Conservation (phyloP, 2,888 invertebrate genomes). For the Parapristionchus giblindavisi region DNA sequence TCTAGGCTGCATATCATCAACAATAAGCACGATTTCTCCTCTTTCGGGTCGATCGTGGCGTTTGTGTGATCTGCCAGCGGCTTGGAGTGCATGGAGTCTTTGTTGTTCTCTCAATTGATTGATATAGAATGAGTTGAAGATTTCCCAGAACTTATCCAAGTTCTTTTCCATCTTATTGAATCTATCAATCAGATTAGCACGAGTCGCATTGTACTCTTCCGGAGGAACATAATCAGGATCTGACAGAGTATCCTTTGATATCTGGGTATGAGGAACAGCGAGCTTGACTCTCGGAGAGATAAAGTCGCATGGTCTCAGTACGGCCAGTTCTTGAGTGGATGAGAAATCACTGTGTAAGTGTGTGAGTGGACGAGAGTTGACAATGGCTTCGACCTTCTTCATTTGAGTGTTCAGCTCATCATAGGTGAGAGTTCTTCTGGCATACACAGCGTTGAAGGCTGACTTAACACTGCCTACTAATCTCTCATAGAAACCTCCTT, state of each 20-base stretch:
- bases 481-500: constrained; percentile 40
- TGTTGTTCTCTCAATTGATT: constrained; percentile 10
- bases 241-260: background rate
- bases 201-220: background rate
- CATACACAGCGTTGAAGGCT: constrained; percentile 4
- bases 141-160: constrained; percentile 7
- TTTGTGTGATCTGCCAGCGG: background rate
- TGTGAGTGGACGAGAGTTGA: constrained; percentile 39
- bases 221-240: constrained; percentile 7
- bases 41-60: too few relatives aligned
- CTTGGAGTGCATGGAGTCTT: background rate
- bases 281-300: background rate
- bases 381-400: constrained; percentile 28
- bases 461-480: constrained; percentile 35
- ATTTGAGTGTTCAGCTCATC: constrained; percentile 32
- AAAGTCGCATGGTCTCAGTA: constrained; percentile 2
- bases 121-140: background rate
- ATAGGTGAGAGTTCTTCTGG: background rate
- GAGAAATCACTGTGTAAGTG: constrained; percentile 4
- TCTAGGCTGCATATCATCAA: constrained; percentile 6
- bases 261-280: background rate
- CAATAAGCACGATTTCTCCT: constrained; percentile 17
- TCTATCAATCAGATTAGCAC: background rate
- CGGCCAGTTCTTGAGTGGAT: background rate
- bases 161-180: background rate